Conservation (phyloP, 2,888 invertebrate genomes). For the Euzophera pinguis region DNA sequence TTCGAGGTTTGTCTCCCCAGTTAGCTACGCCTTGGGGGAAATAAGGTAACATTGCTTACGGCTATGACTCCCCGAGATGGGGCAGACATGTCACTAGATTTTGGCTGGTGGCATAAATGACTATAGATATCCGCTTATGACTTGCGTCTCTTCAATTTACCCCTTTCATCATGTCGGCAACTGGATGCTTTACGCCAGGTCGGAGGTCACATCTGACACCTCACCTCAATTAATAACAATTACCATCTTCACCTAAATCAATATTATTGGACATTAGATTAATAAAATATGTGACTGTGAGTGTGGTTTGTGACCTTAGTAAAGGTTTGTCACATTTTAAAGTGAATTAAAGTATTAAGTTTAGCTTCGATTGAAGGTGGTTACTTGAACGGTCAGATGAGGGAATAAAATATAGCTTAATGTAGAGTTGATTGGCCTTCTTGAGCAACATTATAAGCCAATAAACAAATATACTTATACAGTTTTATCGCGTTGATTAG, state of each 20-base stretch:
- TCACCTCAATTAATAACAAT: slow-evolving; percentile 68
- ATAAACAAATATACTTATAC: no score
- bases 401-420: no score
- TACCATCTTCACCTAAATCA: slow-evolving; percentile 46
- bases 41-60: no score
- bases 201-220: slow-evolving; percentile 9
- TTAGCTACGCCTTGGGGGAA: no score
- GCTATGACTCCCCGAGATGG: no score
- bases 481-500: no score
- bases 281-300: neutral
- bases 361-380: neutral
- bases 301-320: slow-evolving; percentile 13
- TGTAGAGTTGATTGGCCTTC: no score
- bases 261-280: slow-evolving; percentile 31
- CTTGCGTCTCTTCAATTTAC: neutral
- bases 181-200: slow-evolving; percentile 5
- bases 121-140: neutral
- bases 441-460: no score
- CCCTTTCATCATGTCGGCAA: neutral
- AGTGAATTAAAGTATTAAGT: neutral
- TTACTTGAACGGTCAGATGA: neutral
- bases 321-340: neutral
- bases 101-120: no score
- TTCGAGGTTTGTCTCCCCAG: no score
- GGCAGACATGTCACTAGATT: no score